These are phyloP conservation scores for Heliconius nattereri DNA, from an alignment of 1,140 invertebrate genomes.

Conservation along the genomic window DNA sequence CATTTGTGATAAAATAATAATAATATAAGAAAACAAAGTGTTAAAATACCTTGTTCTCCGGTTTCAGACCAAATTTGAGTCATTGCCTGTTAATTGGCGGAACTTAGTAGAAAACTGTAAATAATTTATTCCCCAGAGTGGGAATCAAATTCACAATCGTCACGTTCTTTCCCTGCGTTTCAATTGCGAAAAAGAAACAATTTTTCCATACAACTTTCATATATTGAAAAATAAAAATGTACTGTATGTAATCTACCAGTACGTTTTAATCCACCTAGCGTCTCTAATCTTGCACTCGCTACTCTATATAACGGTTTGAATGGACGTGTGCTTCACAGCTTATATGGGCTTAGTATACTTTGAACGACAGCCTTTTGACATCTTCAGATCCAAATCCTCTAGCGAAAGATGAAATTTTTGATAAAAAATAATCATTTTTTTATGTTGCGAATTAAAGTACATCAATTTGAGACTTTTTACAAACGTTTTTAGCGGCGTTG, in stretches of 20 bases:
- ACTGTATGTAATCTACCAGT: neutral
- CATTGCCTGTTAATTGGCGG: too few relatives aligned
- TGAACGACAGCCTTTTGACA: constrained; percentile 6
- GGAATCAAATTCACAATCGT: too few relatives aligned
- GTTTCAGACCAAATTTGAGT: too few relatives aligned
- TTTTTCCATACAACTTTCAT: neutral
- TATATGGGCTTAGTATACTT: constrained; percentile 24
- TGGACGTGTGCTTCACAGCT: constrained; percentile 43
- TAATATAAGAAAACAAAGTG: too few relatives aligned
- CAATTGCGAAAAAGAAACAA: neutral
- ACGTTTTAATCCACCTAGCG: constrained; percentile 10
- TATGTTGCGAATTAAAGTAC: too few relatives aligned
- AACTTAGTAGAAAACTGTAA: too few relatives aligned
- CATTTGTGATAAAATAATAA: neutral
- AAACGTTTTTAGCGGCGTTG: too few relatives aligned
- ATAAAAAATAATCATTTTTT: neutral
- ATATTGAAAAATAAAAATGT: neutral
- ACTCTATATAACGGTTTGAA: constrained; percentile 41
- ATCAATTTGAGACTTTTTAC: too few relatives aligned
- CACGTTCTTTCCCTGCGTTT: neutral
- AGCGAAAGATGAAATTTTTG: neutral
- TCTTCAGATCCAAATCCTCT: neutral
- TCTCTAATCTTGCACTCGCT: constrained; percentile 32
- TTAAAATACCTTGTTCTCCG: too few relatives aligned
- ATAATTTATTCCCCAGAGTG: too few relatives aligned